Evolutionary conservation across 2,888 invertebrate genomes (phyloP), one percentile per base, ranked within the genome.

Genomic region (Lottia scabra): DNA sequence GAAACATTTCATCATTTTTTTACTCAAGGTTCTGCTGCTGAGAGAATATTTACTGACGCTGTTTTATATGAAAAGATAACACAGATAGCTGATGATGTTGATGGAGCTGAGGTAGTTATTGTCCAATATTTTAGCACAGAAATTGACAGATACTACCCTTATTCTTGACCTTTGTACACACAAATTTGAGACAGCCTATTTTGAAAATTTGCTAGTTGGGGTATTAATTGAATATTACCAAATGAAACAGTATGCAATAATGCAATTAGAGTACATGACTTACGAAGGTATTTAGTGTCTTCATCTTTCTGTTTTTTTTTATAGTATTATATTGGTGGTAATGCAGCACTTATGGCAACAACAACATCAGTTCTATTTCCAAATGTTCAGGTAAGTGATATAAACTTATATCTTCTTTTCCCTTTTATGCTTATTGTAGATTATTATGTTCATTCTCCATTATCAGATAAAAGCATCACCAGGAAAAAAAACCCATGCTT

Each of bases 311-410:
- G 30, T 56, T 67, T 67, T 30, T 72, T 26, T 67, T 80, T 84
- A 63, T 84, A 90, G 88, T 86, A 86, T 76, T 87, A 84, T 76
- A 86, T 91, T 72, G 91, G 91, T 67, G 91, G 91, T 15, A 91
- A 91, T 84, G 91, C 90, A 12, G 91, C 90, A 8, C 77, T 91
- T 45, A 90, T 91, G 88, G 90, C 90, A 0, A 87, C 86, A 45
- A 88, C 87, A 70, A 88, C 90, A 48, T 85, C 89, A 8, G 81
- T 85, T 19, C 82, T 83, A 65, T 90, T 90, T 74, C 89, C 90
- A 65, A 80, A 88, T 44, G 84, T 87, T 8, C 80, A 88, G 78
- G 90, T 90, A 82, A 74, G 71, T 70, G 27, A 2, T 30, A 44
- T 23, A n/a, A n/a, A n/a, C n/a, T n/a, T 43, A 44, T 15, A 38